Evolutionary conservation across 2,888 invertebrate species (phyloP), one percentile per base, ranked within the genome.

Genomic region (Lordiphosa fenestrarum): DNA sequence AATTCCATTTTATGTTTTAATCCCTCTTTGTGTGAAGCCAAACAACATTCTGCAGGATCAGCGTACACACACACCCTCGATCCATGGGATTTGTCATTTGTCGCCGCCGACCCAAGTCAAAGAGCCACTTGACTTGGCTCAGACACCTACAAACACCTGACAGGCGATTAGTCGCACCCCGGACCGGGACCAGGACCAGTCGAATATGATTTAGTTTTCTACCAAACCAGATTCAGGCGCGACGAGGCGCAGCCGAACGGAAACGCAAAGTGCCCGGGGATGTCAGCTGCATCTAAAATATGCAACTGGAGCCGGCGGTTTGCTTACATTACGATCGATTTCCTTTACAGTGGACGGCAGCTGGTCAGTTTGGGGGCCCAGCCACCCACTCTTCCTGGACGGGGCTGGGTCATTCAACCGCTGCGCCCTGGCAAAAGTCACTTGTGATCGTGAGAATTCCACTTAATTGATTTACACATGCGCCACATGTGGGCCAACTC

Each of bases 401-500:
- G 30, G 1, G 19, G 19, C 19, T 3, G 30, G 30, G 30, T 30
- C 30, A 30, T 30, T 30, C 30, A 30, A 30, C 30, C 23, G 23
- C 10, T n/a, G n/a, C 21, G 19, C 19, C 25, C 5, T 36, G 21
- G 37, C 58, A 40, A 25, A 13, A 58, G 59, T 58, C 59, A 60
- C 55, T 75, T 64, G 77, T 71, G 88, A 88, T 88, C 88, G 88
- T 88, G 88, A 88, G 88, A 88, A 88, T 80, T 82, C 76, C 82
- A 80, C 86, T 88, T 88, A 88, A 88, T 88, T 88, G 88, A 88
- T 88, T 88, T 88, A 87, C 84, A 87, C 88, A 88, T 86, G 88
- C 75, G 47, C 33, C 59, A 53, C 73, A 77, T 65, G 64, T 66
- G 77, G 73, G 64, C 60, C 76, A 84, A 72, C 75, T 74, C 70